Evolutionary conservation across 2,113 vertebrate species (phyloP).

Genomic region (Isurus oxyrinchus): DNA sequence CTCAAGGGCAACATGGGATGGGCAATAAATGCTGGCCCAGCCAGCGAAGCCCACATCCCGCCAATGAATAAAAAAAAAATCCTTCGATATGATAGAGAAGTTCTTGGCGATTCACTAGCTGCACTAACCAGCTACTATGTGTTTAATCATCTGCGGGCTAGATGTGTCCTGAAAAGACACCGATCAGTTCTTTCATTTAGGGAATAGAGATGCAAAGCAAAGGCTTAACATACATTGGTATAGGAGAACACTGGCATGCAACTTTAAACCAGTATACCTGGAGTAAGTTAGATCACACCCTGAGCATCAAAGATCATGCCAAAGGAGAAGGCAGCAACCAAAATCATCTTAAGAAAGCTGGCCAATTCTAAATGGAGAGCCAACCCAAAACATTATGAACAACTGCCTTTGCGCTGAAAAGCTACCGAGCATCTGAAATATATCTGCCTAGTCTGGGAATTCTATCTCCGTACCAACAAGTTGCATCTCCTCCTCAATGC

Average conservation of each 20-base stretch:
- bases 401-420: neutral
- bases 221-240: neutral
- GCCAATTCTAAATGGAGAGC: neutral
- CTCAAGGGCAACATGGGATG: no score
- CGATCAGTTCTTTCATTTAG: neutral
- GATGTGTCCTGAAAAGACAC: neutral
- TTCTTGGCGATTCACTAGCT: neutral
- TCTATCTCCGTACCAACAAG: neutral
- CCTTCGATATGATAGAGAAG: neutral
- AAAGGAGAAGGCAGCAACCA: neutral
- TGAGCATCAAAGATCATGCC: neutral
- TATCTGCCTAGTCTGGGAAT: neutral
- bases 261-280: neutral
- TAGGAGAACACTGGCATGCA: neutral
- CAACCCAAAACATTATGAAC: neutral
- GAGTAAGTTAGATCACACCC: neutral
- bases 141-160: neutral
- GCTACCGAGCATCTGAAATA: neutral
- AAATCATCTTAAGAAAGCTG: neutral
- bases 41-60: no score
- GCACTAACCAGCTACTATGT: no score
- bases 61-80: neutral
- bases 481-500: neutral
- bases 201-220: neutral
- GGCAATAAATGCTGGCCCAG: no score